Base-by-base conservation (phyloP, 2,888 invertebrate genomes). In the Thera britannica region DNA sequence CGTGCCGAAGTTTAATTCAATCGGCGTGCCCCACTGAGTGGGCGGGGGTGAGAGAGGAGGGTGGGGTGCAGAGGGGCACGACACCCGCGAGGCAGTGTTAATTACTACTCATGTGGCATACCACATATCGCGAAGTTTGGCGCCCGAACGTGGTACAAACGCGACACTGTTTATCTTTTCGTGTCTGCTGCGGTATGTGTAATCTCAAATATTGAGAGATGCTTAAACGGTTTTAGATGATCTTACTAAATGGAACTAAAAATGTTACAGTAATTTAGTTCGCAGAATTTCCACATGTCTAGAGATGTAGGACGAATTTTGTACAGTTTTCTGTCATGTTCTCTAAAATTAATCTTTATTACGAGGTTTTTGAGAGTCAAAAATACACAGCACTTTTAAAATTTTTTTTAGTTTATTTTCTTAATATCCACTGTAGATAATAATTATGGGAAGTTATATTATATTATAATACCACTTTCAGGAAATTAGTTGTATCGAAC, bases 1-100 rank as follows among this genome's bases (percentile, higher is more conserved):
- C 86, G 86, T 88, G 88, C 89, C 86, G 84, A 92, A 93, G 90
- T 93, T 93, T 93, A 93, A 93, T 93, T 93, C 93, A 92, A 93
- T 92, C 92, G 90, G 86, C 87, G 89, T 86, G 86, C 86, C 85
- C 85, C 88, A 84, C 82, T 86, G 83, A 82, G 83, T 83, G 84
- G 74, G 74, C 62, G 76, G 71, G 76, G 8, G 48, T 12, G 34
- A 23, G 70, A 65, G 71, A 59, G 46, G 68, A 75, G 71, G 71
- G 70, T 71, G 71, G 65, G 74, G 60, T 64, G 44, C 61, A 75
- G 76, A 76, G 65, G 70, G 73, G 75, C 74, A 76, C 79, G 74
- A 79, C 72, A 75, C 72, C 77, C 79, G 82, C 82, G 85, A 83
- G 86, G 87, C 84, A 88, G 88, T 90, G 92, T 92, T 93, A 92